Conservation (phyloP, 2,113 vertebrate genomes). For the Amazona guildingii region DNA sequence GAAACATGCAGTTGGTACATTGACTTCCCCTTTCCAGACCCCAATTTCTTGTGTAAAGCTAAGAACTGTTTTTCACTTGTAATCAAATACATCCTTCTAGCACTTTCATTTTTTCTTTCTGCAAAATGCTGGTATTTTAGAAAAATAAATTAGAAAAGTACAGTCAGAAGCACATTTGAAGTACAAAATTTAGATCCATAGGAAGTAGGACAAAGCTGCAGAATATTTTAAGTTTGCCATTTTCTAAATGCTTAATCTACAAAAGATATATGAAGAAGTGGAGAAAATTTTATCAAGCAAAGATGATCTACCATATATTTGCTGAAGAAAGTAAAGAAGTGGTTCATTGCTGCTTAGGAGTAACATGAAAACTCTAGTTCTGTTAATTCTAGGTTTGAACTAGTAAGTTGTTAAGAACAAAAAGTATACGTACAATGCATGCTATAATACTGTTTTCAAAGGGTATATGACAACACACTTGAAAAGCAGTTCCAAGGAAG, state of each 20-base stretch:
- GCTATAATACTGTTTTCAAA: background rate
- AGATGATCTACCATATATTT: background rate
- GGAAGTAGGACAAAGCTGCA: background rate
- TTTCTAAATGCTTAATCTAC: constrained; percentile 29
- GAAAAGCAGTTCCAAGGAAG: background rate
- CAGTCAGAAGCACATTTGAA: background rate
- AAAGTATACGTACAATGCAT: background rate
- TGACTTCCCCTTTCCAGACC: background rate
- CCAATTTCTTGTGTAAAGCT: background rate
- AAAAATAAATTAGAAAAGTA: constrained; percentile 18
- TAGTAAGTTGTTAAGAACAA: background rate
- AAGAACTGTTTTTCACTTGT: background rate
- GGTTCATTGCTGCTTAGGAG: background rate
- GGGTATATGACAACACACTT: background rate
- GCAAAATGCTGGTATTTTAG: background rate
- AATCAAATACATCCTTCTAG: background rate
- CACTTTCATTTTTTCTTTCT: background rate
- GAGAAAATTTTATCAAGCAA: background rate
- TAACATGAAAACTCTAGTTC: background rate
- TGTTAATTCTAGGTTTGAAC: background rate
- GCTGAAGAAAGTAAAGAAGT: background rate
- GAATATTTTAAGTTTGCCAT: constrained; percentile 3
- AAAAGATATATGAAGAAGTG: background rate
- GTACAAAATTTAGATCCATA: background rate
- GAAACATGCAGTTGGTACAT: background rate